Evolutionary conservation across 1,140 invertebrate species (phyloP), one percentile per base, ranked within the genome.

Genomic region (Drosophila nasuta): DNA sequence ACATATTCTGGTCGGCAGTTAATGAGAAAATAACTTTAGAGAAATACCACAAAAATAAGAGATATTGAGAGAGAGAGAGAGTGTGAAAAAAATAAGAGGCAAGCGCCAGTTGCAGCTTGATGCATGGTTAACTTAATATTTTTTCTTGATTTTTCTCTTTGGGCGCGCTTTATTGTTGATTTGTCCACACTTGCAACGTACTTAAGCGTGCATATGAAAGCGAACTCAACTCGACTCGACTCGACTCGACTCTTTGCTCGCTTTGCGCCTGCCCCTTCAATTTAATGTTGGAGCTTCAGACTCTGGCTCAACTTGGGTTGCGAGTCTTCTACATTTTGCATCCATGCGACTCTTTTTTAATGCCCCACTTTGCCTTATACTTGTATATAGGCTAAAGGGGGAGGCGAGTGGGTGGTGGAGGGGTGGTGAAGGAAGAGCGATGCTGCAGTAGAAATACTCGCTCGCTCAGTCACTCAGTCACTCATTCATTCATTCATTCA

Each of bases 161-260:
- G 25, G n/a, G n/a, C 11, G 8, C 48, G 43, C 17, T 65, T 49
- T 33, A 46, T 66, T 65, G 45, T 66, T 72, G 52, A 51, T 68
- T 35, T 56, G 17, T 35, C 13, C 70, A 73, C 71, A 60, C 64
- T 74, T 68, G 65, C 65, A 41, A 48, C 71, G 65, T 62, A 74
- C 71, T 74, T 69, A 74, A 74, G 57, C 65, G 65, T 69, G 65
- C 71, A 74, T 74, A 74, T 74, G 57, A 69, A 62, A 69, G 10
- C 52, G 52, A 15, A 62, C 28, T 48, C 13, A 4, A n/a, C n/a
- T n/a, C n/a, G n/a, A 25, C 20, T 25, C 20, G 3, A 25, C 20
- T 25, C 20, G 20, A 25, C 20, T 48, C 13, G 15, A 57, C 35
- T 20, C 54, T 41, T 46, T 59, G 58, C 58, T 7, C 15, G 13